A percentile compares a stretch with the other conserved stretches of the same genome.
Conservation (phyloP, 2,797 vertebrate genomes). For the Alouatta caraya region DNA sequence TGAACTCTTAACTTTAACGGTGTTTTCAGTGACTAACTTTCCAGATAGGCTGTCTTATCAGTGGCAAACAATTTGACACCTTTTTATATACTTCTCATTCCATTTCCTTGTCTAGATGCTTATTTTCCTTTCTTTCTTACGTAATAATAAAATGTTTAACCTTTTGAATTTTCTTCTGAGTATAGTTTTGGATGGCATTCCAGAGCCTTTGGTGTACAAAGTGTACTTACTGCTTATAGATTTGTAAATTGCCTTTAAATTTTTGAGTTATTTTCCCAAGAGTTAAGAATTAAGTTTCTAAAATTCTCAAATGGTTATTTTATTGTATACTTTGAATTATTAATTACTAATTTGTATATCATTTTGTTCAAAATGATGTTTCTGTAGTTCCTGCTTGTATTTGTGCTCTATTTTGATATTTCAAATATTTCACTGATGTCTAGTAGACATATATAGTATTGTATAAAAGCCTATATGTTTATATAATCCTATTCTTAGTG, state of each 20-base stretch:
- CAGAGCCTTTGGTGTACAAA: background rate
- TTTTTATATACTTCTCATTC: background rate
- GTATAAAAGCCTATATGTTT: background rate
- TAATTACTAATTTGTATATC: background rate
- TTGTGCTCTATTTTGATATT: background rate
- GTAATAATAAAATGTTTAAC: background rate
- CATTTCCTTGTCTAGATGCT: background rate
- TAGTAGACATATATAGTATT: background rate
- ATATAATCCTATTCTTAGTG: background rate
- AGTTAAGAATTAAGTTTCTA: background rate
- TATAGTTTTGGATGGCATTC: background rate
- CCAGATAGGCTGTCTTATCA: background rate
- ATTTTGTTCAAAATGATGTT: background rate
- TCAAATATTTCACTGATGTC: background rate
- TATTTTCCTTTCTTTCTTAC: background rate
- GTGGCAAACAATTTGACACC: background rate
- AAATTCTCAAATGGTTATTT: background rate
- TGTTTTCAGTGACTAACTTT: background rate
- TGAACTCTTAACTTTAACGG: background rate
- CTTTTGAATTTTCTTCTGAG: background rate
- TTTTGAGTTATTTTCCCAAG: background rate
- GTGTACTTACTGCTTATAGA: background rate
- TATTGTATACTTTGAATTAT: background rate
- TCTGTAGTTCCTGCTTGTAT: background rate
- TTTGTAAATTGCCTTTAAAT: conserved; percentile 8